A percentile compares a stretch with the other conserved stretches of the same genome.
phyloP scores from a whole-genome alignment of 1,140 invertebrate genomes.

The Dendrolimus kikuchii region DNA sequence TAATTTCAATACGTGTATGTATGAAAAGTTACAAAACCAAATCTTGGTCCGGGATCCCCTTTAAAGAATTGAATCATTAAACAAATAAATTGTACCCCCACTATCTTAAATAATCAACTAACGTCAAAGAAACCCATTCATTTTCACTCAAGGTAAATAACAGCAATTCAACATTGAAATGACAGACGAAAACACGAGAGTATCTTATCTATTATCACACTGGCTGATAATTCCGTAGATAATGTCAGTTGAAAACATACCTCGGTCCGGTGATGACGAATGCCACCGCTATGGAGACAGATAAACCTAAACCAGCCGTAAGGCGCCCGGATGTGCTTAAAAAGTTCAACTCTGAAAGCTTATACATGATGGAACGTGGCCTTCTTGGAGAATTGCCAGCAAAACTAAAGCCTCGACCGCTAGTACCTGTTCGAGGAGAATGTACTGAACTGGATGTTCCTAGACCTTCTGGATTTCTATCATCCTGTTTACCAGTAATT shows the following conservation, averaged over 20 bases:
- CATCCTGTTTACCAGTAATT: constrained; percentile 41
- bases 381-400: constrained; percentile 51
- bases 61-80: too few relatives aligned
- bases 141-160: too few relatives aligned
- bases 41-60: too few relatives aligned
- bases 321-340: constrained; percentile 44
- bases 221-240: constrained; percentile 38
- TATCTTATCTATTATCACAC: constrained; percentile 26
- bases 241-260: constrained; percentile 44
- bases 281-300: constrained; percentile 39
- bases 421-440: constrained; percentile 29
- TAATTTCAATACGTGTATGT: too few relatives aligned
- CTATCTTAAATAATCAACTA: too few relatives aligned
- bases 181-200: constrained; percentile 12
- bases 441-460: constrained; percentile 33
- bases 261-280: constrained; percentile 43
- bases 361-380: constrained; percentile 52
- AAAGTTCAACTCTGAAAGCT: constrained; percentile 50
- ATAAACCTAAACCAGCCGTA: constrained; percentile 32
- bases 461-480: constrained; percentile 39
- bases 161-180: constrained; percentile 3
- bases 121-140: too few relatives aligned
- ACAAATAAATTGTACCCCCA: too few relatives aligned
- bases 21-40: too few relatives aligned
- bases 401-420: constrained; percentile 35